Percentiles rank a stretch among this genome's conserved stretches.
These are phyloP conservation scores for Theretra japonica DNA, from an alignment of 2,888 invertebrate species.

Conservation along the genomic window DNA sequence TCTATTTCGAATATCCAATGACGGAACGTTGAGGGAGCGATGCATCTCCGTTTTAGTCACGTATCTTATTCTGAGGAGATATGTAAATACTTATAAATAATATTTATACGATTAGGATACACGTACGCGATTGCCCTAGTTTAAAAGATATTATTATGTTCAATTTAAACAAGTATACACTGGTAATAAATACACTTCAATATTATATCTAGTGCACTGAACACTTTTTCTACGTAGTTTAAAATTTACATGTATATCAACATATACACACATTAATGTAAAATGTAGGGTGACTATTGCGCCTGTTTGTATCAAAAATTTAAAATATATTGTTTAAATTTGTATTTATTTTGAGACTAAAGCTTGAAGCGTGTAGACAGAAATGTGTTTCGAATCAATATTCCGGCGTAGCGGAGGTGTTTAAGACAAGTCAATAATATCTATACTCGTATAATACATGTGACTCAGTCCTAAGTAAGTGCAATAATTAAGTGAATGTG, in stretches of 20 bases:
- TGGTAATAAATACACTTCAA: slow-evolving; percentile 56
- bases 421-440: slow-evolving; percentile 5
- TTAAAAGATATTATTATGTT: slow-evolving; percentile 53
- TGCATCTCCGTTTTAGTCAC: slow-evolving; percentile 41
- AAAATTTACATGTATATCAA: slow-evolving; percentile 25
- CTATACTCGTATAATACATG: slow-evolving; percentile 28
- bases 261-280: slow-evolving; percentile 20
- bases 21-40: slow-evolving; percentile 44
- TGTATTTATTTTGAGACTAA: slow-evolving; percentile 30
- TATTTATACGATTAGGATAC: slow-evolving; percentile 57
- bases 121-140: slow-evolving; percentile 52
- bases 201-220: slow-evolving; percentile 63
- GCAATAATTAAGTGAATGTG: slow-evolving; percentile 40
- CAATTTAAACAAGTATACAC: slow-evolving; percentile 58
- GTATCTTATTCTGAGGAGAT: slow-evolving; percentile 43
- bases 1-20: slow-evolving; percentile 35
- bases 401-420: not conserved
- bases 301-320: slow-evolving; percentile 10
- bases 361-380: slow-evolving; percentile 33
- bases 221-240: slow-evolving; percentile 64
- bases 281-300: slow-evolving; percentile 22
- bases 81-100: slow-evolving; percentile 60
- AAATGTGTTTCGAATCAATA: slow-evolving; percentile 5
- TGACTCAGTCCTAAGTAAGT: slow-evolving; percentile 42
- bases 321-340: slow-evolving; percentile 15